Evolutionary conservation across 2,113 vertebrate species (phyloP), one percentile per base, ranked within the genome.

Genomic region (Nematolebias whitei): DNA sequence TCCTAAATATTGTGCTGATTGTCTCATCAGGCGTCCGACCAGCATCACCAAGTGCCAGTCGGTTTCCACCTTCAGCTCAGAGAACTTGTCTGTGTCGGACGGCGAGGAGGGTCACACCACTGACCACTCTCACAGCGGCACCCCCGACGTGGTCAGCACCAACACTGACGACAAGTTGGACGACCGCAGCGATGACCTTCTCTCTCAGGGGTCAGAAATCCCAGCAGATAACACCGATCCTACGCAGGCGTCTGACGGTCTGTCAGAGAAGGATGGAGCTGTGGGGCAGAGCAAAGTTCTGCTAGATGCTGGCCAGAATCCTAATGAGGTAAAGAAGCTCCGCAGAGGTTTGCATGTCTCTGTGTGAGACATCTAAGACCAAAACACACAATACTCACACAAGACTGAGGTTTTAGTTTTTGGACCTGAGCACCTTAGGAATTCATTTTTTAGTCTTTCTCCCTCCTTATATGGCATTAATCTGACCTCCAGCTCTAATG

Each of bases 41-140:
- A 92, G 94, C 64, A 93, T 95, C 90, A 95, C 93, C 63, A 95
- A 95, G 84, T 95, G 95, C 75, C 96, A 94, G 90, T 98, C 95
- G 18, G 92, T 95, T 47, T 96, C 95, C 13, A 96, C 95, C 60
- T 96, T 96, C 91, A 98, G 96, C 87, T 97, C 96, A 0, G 96
- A 98, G 89, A 98, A 98, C 69, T 91, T 95, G 54, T 94, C 93
- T 0, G 93, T 93, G 35, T 97, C 96, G 0, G 96, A 97, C 12
- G 95, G 95, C 7, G 96, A 96, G 74, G 95, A 96, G 87, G 96
- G 96, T 24, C 95, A 95, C 72, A 95, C 94, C 18, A 98, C 94
- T 1, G 96, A 98, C 69, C 95, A 94, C 74, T 96, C 96, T 5
- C 95, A 95, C 67, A 96, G 95, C 2, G 95, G 94, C 69, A 96